These are phyloP conservation scores for Poeciliopsis infans DNA, from an alignment of 2,797 vertebrate species.

Conservation along the genomic window DNA sequence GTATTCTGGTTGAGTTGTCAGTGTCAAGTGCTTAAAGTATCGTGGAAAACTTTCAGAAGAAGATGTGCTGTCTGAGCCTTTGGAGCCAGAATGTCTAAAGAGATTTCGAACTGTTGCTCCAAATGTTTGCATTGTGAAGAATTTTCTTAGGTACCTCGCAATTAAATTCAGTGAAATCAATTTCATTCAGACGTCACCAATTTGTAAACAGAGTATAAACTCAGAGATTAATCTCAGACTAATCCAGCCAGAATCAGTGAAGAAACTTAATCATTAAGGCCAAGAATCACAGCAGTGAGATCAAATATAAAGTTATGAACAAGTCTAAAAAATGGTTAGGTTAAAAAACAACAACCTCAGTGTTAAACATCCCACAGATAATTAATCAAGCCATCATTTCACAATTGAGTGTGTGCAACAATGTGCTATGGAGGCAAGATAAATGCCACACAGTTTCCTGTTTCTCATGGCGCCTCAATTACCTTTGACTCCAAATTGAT, in stretches of 20 bases:
- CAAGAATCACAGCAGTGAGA: background rate
- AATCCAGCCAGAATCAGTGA: background rate
- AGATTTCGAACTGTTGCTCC: constrained; percentile 1
- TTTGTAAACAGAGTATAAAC: background rate
- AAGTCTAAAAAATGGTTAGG: too few species aligned
- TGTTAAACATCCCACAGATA: too few species aligned
- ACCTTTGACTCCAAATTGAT: too few species aligned
- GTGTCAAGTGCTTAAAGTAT: constrained; percentile 17
- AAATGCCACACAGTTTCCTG: too few species aligned
- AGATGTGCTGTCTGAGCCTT: background rate
- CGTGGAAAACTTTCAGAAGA: constrained; percentile 7
- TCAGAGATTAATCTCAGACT: background rate
- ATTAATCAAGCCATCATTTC: too few species aligned
- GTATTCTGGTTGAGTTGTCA: constrained; percentile 32
- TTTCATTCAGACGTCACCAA: background rate
- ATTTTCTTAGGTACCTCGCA: background rate
- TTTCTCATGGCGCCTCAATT: too few species aligned
- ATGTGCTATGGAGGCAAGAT: too few species aligned
- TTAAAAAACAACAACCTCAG: too few species aligned
- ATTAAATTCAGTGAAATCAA: background rate
- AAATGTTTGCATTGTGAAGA: constrained; percentile 27
- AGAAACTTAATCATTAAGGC: background rate
- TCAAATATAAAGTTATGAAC: too few species aligned
- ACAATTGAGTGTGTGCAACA: too few species aligned
- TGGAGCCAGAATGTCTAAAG: background rate